Evolutionary conservation across 2,888 invertebrate genomes (phyloP).

Genomic region (Blera fallax): DNA sequence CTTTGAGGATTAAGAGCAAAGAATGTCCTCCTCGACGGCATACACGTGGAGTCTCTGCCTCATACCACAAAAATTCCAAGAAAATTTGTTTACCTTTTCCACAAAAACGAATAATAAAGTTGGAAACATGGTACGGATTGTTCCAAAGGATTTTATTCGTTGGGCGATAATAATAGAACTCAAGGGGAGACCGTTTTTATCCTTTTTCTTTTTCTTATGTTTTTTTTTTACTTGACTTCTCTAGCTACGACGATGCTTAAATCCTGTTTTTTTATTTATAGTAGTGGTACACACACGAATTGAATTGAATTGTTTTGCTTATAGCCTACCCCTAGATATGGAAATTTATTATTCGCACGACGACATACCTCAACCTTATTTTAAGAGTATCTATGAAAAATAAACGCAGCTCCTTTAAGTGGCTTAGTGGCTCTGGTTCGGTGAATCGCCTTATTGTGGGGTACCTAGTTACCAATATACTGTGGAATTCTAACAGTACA

Average conservation of each 20-base stretch:
- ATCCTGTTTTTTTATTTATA: slow-evolving; percentile 24
- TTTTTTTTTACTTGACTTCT: neutral
- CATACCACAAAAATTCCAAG: neutral
- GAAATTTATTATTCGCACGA: slow-evolving; percentile 18
- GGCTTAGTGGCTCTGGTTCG: neutral
- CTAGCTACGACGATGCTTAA: slow-evolving; percentile 12
- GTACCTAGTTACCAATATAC: neutral
- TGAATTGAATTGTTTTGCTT: slow-evolving; percentile 2
- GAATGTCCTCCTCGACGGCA: neutral
- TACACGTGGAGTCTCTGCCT: slow-evolving; percentile 21
- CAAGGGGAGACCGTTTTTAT: neutral
- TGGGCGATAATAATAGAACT: slow-evolving; percentile 39
- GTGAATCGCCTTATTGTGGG: neutral
- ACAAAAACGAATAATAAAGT: neutral
- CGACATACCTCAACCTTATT: slow-evolving; percentile 2
- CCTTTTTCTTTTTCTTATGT: neutral
- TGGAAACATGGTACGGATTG: slow-evolving; percentile 45
- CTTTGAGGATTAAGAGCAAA: slow-evolving; percentile 17
- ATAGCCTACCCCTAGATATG: neutral
- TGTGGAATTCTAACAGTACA: neutral
- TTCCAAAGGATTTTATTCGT: slow-evolving; percentile 15
- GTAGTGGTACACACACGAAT: neutral
- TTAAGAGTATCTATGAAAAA: neutral
- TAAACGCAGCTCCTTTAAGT: slow-evolving; percentile 12
- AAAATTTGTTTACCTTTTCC: slow-evolving; percentile 22